phyloP scores from a whole-genome alignment of 2,113 vertebrate species.

The Cavia aperea region DNA sequence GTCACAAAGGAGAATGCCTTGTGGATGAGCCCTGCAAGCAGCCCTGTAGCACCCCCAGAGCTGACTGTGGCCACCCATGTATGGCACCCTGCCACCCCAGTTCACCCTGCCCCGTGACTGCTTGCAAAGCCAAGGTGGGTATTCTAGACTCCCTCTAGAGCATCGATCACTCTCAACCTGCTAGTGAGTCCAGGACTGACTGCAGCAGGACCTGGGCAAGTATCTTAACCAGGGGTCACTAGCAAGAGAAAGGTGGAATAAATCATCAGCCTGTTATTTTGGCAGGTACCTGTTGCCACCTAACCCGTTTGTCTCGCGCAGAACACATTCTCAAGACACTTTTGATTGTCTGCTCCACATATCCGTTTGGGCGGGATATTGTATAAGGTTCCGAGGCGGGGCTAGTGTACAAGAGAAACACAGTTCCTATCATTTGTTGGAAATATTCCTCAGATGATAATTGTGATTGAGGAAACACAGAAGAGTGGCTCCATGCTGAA shows the following conservation, averaged over 20 bases:
- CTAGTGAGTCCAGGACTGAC: neutral
- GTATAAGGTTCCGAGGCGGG: neutral
- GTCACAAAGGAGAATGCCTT: conserved; percentile 91
- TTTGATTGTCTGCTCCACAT: neutral
- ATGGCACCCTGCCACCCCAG: conserved; percentile 87
- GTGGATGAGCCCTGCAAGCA: conserved; percentile 87
- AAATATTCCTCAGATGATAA: neutral
- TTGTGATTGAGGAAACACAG: neutral
- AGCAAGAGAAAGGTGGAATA: neutral
- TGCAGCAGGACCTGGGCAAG: neutral
- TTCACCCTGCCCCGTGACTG: conserved; percentile 81
- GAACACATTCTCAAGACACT: neutral
- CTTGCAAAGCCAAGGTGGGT: conserved; percentile 88
- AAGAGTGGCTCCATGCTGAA: neutral
- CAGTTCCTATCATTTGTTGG: neutral
- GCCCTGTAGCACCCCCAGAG: conserved; percentile 82
- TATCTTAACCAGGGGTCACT: neutral
- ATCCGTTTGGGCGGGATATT: neutral
- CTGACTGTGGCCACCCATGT: conserved; percentile 92
- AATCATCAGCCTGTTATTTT: neutral
- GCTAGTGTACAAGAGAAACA: neutral
- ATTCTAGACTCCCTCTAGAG: neutral
- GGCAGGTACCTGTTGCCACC: neutral
- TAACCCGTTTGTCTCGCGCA: conserved; percentile 6
- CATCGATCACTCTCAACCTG: neutral